Percentiles rank a stretch among this genome's conserved stretches.
Evolutionary conservation across 2,797 vertebrate genomes (phyloP).

Genomic region (Gobionotothen gibberifrons): DNA sequence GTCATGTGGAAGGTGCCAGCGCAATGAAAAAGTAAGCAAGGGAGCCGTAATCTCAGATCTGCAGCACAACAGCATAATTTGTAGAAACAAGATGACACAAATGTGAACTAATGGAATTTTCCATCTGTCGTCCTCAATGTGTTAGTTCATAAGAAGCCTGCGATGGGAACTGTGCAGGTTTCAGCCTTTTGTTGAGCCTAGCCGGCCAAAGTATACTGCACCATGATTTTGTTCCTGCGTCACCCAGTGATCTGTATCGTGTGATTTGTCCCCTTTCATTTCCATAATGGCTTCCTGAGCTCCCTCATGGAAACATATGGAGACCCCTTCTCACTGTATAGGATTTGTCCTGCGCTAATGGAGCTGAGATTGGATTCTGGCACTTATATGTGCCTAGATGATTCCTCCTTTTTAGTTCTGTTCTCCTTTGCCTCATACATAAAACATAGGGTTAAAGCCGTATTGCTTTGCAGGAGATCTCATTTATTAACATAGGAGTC

Average conservation of each 20-base stretch:
- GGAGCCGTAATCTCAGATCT: slow-evolving; percentile 67
- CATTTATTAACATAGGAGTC: slow-evolving; percentile 85
- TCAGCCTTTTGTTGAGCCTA: slow-evolving; percentile 63
- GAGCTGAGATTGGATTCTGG: slow-evolving; percentile 87
- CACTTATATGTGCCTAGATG: slow-evolving; percentile 83
- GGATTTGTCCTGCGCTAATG: slow-evolving; percentile 87
- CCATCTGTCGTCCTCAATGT: slow-evolving; percentile 42
- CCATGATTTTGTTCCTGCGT: slow-evolving; percentile 73
- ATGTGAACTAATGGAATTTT: slow-evolving; percentile 66
- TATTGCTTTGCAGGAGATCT: slow-evolving; percentile 81
- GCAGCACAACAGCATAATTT: slow-evolving; percentile 63
- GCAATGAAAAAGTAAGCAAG: slow-evolving; percentile 43
- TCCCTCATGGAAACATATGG: slow-evolving; percentile 81
- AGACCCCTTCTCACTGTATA: slow-evolving; percentile 81
- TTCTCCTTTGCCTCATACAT: slow-evolving; percentile 85
- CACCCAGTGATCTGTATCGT: slow-evolving; percentile 78
- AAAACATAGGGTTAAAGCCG: slow-evolving; percentile 85
- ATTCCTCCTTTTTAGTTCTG: slow-evolving; percentile 84
- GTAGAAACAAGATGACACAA: slow-evolving; percentile 64
- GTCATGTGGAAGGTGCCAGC: slow-evolving; percentile 42
- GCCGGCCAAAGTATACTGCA: slow-evolving; percentile 69
- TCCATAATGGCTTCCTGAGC: slow-evolving; percentile 87
- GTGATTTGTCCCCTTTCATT: slow-evolving; percentile 85
- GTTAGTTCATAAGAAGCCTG: slow-evolving; percentile 72
- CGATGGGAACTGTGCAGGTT: slow-evolving; percentile 49